A percentile compares a stretch with the other conserved stretches of the same genome.
Evolutionary conservation across 2,113 vertebrate genomes (phyloP).

Genomic region (Pseudois nayaur): DNA sequence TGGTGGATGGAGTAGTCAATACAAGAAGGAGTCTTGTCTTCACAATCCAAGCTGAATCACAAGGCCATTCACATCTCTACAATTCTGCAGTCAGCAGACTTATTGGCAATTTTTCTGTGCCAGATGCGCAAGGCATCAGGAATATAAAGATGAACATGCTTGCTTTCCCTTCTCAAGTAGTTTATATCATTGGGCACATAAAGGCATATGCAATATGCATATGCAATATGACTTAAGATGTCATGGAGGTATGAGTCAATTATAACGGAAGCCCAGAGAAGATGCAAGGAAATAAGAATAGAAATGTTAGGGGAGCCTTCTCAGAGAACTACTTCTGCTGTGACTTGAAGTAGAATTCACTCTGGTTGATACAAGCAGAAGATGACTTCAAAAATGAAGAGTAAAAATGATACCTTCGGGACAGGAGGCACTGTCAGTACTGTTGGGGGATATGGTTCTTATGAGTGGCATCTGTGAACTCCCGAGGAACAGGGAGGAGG

Average conservation of each 20-base stretch:
- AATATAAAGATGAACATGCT: background rate
- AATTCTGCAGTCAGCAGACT: background rate
- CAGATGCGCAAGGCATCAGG: background rate
- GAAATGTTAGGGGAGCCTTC: background rate
- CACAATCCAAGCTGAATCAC: too few relatives aligned
- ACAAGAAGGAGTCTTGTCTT: rapidly evolving
- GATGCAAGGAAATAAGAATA: background rate
- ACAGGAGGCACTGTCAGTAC: rapidly evolving
- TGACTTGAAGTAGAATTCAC: background rate
- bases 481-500: background rate
- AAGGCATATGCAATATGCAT: background rate
- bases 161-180: background rate
- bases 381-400: background rate
- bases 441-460: background rate
- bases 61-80: background rate
- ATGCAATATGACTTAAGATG: too few relatives aligned
- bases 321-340: background rate
- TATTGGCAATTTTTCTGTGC: rapidly evolving
- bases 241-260: background rate
- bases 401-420: rapidly evolving
- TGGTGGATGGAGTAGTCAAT: background rate
- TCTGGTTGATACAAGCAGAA: background rate
- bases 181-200: background rate
- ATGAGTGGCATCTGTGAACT: rapidly evolving
- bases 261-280: background rate